Evolutionary conservation across 2,888 invertebrate species (phyloP).

Genomic region (Magallana nippona): DNA sequence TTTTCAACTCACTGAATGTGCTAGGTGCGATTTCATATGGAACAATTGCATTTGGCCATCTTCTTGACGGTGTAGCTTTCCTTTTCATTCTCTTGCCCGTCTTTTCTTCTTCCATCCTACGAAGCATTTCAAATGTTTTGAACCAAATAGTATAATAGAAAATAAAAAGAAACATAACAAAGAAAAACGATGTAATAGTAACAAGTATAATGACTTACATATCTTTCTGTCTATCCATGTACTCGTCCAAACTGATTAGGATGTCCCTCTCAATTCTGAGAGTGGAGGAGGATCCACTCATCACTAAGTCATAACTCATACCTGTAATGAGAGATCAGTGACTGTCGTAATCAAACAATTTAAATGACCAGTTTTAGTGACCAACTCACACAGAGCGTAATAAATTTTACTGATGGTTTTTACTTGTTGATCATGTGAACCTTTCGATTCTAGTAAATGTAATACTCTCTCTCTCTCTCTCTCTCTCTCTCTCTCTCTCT

Average conservation of each 20-base stretch:
- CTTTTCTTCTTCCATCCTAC: conserved; percentile 16
- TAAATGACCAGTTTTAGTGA: neutral
- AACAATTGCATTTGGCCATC: conserved; percentile 62
- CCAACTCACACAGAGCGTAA: too few species aligned
- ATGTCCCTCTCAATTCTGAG: conserved; percentile 65
- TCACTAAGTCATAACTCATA: conserved; percentile 46
- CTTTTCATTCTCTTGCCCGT: conserved; percentile 52
- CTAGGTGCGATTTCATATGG: conserved; percentile 57
- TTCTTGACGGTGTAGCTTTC: conserved; percentile 54
- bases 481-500: too few species aligned
- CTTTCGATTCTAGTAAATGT: too few species aligned
- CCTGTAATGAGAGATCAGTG: conserved; percentile 42
- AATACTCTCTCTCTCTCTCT: too few species aligned
- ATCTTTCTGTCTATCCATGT: conserved; percentile 42
- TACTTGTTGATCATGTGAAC: too few species aligned
- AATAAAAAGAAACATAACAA: neutral
- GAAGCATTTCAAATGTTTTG: neutral
- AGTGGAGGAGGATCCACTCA: conserved; percentile 29
- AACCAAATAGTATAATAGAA: neutral
- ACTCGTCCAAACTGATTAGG: conserved; percentile 50
- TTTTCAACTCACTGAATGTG: conserved; percentile 32
- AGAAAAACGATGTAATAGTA: neutral
- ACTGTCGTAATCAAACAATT: neutral
- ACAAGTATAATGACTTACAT: conserved; percentile 34
- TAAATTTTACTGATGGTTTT: too few species aligned